Conservation (phyloP, 2,113 vertebrate genomes). For the Vimba vimba region DNA sequence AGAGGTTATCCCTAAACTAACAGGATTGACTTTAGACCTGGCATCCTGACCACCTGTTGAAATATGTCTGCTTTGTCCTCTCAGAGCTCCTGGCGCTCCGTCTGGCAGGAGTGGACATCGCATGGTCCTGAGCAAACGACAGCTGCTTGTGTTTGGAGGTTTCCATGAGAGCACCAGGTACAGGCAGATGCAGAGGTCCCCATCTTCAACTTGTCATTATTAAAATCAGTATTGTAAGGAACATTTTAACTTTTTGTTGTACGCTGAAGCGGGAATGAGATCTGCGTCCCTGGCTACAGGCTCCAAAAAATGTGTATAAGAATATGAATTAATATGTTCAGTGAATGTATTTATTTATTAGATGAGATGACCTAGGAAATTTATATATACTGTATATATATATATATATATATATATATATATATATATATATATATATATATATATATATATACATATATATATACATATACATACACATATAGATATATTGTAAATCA, state of each 20-base stretch:
- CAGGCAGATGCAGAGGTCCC: neutral
- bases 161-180: slow-evolving; percentile 94
- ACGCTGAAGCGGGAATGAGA: neutral
- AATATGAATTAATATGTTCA: too few relatives aligned
- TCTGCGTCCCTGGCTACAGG: neutral
- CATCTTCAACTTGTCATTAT: neutral
- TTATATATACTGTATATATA: neutral
- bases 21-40: neutral
- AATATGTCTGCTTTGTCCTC: slow-evolving; percentile 30
- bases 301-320: neutral
- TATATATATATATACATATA: too few relatives aligned
- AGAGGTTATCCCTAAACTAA: neutral
- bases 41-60: neutral
- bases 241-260: neutral
- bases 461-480: neutral
- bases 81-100: slow-evolving; percentile 86
- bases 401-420: neutral
- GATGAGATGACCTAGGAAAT: neutral
- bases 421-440: too few relatives aligned
- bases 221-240: neutral
- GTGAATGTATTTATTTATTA: too few relatives aligned
- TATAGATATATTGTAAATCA: neutral
- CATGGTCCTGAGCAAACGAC: slow-evolving; percentile 89
- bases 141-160: slow-evolving; percentile 91
- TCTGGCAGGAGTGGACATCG: slow-evolving; percentile 93